Evolutionary conservation across 2,888 invertebrate genomes (phyloP), one percentile per base, ranked within the genome.

Genomic region (Cerastoderma edule): DNA sequence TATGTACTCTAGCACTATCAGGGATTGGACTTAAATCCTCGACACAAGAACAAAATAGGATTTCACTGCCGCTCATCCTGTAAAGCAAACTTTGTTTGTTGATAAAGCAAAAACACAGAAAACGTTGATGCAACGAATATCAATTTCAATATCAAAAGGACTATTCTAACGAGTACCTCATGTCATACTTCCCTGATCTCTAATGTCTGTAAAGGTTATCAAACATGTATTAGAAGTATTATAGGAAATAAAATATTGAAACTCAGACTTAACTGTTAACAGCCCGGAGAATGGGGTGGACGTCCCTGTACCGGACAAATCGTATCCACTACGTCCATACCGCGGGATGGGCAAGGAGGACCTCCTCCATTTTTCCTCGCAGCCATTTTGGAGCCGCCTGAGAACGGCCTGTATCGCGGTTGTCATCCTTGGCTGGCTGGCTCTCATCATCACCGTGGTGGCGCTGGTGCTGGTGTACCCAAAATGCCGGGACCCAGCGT

Each of bases 261-360:
- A n/a, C n/a, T n/a, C n/a, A n/a, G n/a, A n/a, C n/a, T n/a, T n/a
- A n/a, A n/a, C n/a, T n/a, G n/a, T n/a, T 50, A 39, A 22, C 67
- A 81, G 80, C 39, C 22, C 50, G n/a, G 19, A 69, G 2, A 67
- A 63, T 56, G 80, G 80, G 1, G 72, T 75, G 1, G 69, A 72
- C 13, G 32, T 75, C 24, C 33, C 67, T 0, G 33, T 30, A 10
- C 39, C 35, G 48, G 24, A 53, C n/a, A 57, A 54, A 22, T 54
- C 75, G 19, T 44, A n/a, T 13, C 72, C 78, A 3, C 57, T 53
- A 27, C 60, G 67, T 44, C 87, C 87, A 4, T 88, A 85, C 80
- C 80, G 89, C 10, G 92, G 91, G 5, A 92, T 92, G 92, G 89
- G 89, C 30, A 92, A 91, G 73, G 92, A 92, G 44, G 91, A 92